Evolutionary conservation across 2,797 vertebrate genomes (phyloP), one percentile per base, ranked within the genome.

Genomic region (Schizopygopsis pylzovi): DNA sequence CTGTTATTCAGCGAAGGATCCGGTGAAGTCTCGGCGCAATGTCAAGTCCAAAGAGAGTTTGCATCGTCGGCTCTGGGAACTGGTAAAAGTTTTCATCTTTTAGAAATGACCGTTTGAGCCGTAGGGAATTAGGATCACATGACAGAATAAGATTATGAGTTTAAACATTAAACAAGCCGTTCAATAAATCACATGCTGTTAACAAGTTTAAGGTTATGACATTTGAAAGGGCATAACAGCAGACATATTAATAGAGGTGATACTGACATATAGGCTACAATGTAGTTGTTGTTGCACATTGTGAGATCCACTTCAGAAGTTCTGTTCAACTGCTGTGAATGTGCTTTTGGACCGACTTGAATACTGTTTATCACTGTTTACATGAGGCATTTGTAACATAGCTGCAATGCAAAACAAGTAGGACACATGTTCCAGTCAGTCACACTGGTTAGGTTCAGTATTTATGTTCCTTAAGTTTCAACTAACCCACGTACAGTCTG

Each of bases 11-110:
- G 28, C 41, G 33, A 59, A 78, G 63, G 61, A 77, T 16, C 41
- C 39, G n/a, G 45, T 2, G n/a, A 49, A 28, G 41, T 18, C 49
- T 56, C 63, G 68, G 22, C 79, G 86, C 84, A 8, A 96, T 96
- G 95, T 92, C 93, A 91, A 88, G 93, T 88, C 89, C 93, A 28
- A 95, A 95, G 93, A 98, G 95, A 91, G 96, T 98, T 87, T 99
- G 98, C 95, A 91, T 99, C 91, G 93, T 99, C 84, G 98, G 98
- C 91, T 99, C 98, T 0, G 98, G 98, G 85, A 99, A 99, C 93
- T 99, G 98, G 98, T 95, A 94, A 96, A 91, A 88, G 18, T 67
- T 22, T 65, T 41, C 12, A 61, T 78, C 3, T 79, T 41, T 67
- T 70, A 82, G 39, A 59, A 82, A 75, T 11, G 25, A 16, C 41